Evolutionary conservation across 2,113 vertebrate species (phyloP), one percentile per base, ranked within the genome.

Genomic region (Oncorhynchus gorbuscha): DNA sequence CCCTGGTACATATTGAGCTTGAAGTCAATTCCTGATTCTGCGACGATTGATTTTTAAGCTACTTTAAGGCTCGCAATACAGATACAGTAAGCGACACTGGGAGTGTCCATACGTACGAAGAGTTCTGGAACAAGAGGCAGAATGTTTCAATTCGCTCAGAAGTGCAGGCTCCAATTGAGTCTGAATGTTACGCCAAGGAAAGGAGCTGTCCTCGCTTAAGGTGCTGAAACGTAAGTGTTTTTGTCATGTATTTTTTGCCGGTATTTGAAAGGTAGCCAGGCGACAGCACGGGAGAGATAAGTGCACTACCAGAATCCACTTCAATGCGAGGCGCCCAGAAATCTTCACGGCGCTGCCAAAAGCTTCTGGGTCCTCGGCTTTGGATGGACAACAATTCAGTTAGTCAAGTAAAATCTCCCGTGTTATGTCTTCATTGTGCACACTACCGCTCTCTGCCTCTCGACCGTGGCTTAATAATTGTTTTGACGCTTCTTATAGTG

Each of bases 1-100:
- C 94, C 94, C 94, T 94, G 94, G 94, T 94, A 94, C 94, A 94
- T 94, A 92, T 91, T 94, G 93, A 93, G 91, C 78, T 58, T 79
- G 83, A 84, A 86, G 82, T 87, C 67, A 73, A 81, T 75, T 64
- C 71, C 84, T 72, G 85, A 79, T 84, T 87, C 85, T 86, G 87
- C 83, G 71, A 85, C 77, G 61, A 77, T 14, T 79, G 83, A 71
- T 88, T 55, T 84, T 83, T 48, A 83, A 78, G 77, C 85, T 87
- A 89, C 75, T 86, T 83, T 81, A 91, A 76, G 73, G 79, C 87
- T 86, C 82, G 76, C 71, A 32, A 49, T 69, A 71, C 32, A 68
- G 75, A 62, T 73, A 45, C 70, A 59, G 28, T 59, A 70, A 66
- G 69, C 45, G 51, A 76, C 66, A 71, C 76, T 76, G 79, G 71